phyloP scores from a whole-genome alignment of 2,888 invertebrate genomes.

The Dasysyrphus tricinctus region DNA sequence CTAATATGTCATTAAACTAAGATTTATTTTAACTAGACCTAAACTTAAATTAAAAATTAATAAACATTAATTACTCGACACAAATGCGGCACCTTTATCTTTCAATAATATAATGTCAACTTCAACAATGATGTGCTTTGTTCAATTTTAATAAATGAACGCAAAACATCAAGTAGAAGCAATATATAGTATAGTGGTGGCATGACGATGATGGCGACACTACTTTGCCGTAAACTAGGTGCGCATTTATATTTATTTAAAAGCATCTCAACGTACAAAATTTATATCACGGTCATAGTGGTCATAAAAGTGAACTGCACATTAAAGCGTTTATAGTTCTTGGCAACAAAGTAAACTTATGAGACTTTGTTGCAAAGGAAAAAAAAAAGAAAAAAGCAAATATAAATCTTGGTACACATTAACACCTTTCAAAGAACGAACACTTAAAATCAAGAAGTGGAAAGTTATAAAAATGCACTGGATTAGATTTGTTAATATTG shows the following conservation, averaged over 20 bases:
- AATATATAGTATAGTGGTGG: neutral
- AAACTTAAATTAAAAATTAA: slow-evolving; percentile 17
- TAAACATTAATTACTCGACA: slow-evolving; percentile 52
- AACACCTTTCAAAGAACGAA: slow-evolving; percentile 27
- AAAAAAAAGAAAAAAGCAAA: too few relatives aligned
- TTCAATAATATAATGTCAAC: slow-evolving; percentile 55
- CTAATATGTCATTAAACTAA: neutral
- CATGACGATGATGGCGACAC: neutral
- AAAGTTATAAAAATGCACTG: slow-evolving; percentile 58
- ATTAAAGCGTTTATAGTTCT: slow-evolving; percentile 38
- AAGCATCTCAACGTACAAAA: slow-evolving; percentile 41
- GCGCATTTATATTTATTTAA: slow-evolving; percentile 8
- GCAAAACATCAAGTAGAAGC: neutral
- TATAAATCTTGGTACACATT: slow-evolving; percentile 33
- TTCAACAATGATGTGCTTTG: slow-evolving; percentile 65
- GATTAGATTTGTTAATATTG: slow-evolving; percentile 32
- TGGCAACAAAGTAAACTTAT: slow-evolving; percentile 38
- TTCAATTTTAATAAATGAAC: slow-evolving; percentile 50
- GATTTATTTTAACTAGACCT: slow-evolving; percentile 15
- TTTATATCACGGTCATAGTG: slow-evolving; percentile 65
- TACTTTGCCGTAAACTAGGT: neutral
- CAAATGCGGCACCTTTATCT: slow-evolving; percentile 64
- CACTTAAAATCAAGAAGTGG: slow-evolving; percentile 45
- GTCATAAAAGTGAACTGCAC: slow-evolving; percentile 40
- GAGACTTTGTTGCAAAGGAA: slow-evolving; percentile 51